Evolutionary conservation across 2,113 vertebrate genomes (phyloP).

Genomic region (Thamnophis sirtalis): DNA sequence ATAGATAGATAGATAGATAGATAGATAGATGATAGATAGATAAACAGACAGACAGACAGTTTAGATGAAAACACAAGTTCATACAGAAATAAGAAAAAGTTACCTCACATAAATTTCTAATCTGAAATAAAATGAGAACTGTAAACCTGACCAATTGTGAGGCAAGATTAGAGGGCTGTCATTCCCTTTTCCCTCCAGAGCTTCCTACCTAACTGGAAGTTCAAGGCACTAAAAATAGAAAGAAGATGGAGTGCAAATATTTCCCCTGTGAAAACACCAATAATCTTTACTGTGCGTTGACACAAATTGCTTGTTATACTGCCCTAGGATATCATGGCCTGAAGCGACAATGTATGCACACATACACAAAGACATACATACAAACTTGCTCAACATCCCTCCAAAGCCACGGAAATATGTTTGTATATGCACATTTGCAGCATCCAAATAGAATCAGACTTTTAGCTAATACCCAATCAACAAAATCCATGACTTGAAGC

Average conservation of each 20-base stretch:
- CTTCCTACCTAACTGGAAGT: constrained; percentile 46
- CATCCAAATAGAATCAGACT: constrained; percentile 25
- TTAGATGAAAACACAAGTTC: neutral
- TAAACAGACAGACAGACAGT: neutral
- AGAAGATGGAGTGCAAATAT: constrained; percentile 47
- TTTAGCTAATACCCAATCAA: constrained; percentile 40
- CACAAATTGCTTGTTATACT: constrained; percentile 50
- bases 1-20: too few species aligned
- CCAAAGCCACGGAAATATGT: constrained; percentile 27
- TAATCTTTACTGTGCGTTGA: constrained; percentile 55
- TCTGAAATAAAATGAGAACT: constrained; percentile 37
- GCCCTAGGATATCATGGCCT: constrained; percentile 51
- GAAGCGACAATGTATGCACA: neutral
- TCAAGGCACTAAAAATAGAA: constrained; percentile 45
- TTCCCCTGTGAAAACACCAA: constrained; percentile 56
- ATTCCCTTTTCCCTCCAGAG: neutral
- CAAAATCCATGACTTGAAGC: neutral
- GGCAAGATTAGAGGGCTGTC: neutral
- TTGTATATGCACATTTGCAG: constrained; percentile 26
- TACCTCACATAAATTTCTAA: constrained; percentile 12
- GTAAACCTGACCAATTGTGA: constrained; percentile 48
- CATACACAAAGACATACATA: constrained; percentile 1
- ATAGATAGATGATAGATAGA: too few species aligned
- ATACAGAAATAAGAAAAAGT: neutral
- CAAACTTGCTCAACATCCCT: constrained; percentile 24